Conservation (phyloP, 2,888 invertebrate species). For the Hydropsyche betteni region DNA sequence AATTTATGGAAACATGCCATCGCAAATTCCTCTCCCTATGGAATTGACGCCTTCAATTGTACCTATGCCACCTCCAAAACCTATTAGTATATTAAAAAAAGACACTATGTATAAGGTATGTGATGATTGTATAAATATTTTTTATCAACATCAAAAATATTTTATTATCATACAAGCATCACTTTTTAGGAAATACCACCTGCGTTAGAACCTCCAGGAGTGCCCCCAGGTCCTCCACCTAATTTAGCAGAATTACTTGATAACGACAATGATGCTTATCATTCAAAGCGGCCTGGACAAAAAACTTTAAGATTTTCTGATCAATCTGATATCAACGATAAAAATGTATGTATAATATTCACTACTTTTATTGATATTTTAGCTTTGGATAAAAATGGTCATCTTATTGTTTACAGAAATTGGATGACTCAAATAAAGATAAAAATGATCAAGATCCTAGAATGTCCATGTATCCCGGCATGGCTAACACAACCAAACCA, state of each 20-base stretch:
- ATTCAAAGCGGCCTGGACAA: slow-evolving; percentile 57
- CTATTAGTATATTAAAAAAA: slow-evolving; percentile 78
- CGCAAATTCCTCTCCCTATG: slow-evolving; percentile 68
- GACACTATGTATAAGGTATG: slow-evolving; percentile 67
- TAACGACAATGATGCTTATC: slow-evolving; percentile 55
- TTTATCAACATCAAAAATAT: background rate
- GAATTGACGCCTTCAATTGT: slow-evolving; percentile 58
- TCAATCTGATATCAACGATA: slow-evolving; percentile 64
- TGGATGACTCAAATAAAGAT: slow-evolving; percentile 53
- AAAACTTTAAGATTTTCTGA: slow-evolving; percentile 74
- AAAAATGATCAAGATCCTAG: slow-evolving; percentile 47
- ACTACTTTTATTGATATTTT: no score
- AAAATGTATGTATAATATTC: slow-evolving; percentile 56
- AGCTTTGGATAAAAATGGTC: no score
- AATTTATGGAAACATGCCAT: slow-evolving; percentile 63
- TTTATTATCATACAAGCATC: background rate
- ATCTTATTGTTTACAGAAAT: slow-evolving; percentile 46
- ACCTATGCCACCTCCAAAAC: slow-evolving; percentile 66
- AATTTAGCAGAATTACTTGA: slow-evolving; percentile 74
- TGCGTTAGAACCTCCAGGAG: slow-evolving; percentile 79
- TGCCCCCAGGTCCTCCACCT: slow-evolving; percentile 86
- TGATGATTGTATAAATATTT: slow-evolving; percentile 48
- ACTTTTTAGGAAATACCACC: slow-evolving; percentile 59
- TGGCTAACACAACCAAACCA: slow-evolving; percentile 64
- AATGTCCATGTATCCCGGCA: slow-evolving; percentile 40